Evolutionary conservation across 2,797 vertebrate species (phyloP).

Genomic region (Dallia pectoralis): DNA sequence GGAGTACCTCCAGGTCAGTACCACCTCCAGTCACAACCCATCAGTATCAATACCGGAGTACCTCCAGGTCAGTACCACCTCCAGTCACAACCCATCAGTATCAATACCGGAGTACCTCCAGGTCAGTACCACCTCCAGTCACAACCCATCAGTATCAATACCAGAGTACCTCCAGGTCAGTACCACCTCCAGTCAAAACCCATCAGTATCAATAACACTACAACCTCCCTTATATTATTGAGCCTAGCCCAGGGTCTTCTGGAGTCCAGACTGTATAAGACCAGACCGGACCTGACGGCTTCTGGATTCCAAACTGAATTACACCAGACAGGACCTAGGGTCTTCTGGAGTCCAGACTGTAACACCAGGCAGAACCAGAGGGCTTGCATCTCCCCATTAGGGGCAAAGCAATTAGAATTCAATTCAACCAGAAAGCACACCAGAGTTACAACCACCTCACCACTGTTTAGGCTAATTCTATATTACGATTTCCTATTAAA

Average conservation of each 20-base stretch:
- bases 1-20: slow-evolving; percentile 93
- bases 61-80: too few species aligned
- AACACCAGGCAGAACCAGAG: background rate
- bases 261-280: slow-evolving; percentile 49
- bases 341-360: slow-evolving; percentile 5
- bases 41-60: too few species aligned
- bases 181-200: too few species aligned
- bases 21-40: too few species aligned
- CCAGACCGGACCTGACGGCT: too few species aligned
- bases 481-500: slow-evolving; percentile 60
- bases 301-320: too few species aligned
- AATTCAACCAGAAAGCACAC: background rate
- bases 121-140: slow-evolving; percentile 71
- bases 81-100: too few species aligned
- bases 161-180: too few species aligned
- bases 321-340: too few species aligned
- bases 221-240: slow-evolving; percentile 37
- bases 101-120: slow-evolving; percentile 95
- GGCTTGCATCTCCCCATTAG: background rate
- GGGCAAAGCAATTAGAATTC: background rate
- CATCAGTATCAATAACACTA: background rate
- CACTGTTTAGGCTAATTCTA: slow-evolving; percentile 42
- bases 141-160: too few species aligned
- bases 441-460: slow-evolving; percentile 28
- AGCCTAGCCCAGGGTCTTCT: background rate